Evolutionary conservation across 2,797 vertebrate genomes (phyloP).

Genomic region (Phrynocephalus guinanensis): DNA sequence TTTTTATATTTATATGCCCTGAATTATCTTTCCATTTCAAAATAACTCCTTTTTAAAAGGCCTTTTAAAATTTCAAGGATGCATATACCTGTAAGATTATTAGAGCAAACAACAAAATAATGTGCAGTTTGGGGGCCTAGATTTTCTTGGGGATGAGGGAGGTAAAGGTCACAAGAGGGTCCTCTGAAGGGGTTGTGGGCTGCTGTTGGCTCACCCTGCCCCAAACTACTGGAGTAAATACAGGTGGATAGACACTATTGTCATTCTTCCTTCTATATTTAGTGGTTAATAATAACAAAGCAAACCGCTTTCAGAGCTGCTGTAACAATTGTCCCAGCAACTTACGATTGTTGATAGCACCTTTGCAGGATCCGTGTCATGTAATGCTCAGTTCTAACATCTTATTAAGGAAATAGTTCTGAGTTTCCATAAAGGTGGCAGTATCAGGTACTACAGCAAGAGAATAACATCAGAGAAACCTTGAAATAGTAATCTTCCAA

Average conservation of each 20-base stretch:
- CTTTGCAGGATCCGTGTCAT: conserved; percentile 2
- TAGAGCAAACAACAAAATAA: no score
- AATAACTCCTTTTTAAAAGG: no score
- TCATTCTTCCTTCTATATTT: conserved; percentile 21
- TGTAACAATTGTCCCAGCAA: background rate
- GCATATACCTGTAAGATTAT: no score
- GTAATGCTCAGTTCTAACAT: background rate
- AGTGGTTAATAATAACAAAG: conserved; percentile 24
- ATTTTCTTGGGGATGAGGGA: no score
- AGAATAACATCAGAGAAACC: background rate
- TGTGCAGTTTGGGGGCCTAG: no score
- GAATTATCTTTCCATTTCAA: no score
- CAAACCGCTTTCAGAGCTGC: conserved; percentile 26
- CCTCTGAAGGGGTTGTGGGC: no score
- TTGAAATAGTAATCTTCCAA: background rate
- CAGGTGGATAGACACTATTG: conserved; percentile 11
- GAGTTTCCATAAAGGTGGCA: background rate
- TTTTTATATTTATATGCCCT: no score
- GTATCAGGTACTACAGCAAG: background rate
- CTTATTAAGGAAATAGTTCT: conserved; percentile 9
- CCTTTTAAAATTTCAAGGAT: no score
- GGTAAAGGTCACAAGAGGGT: no score
- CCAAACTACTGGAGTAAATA: background rate
- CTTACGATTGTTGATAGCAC: background rate
- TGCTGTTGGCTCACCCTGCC: no score